Evolutionary conservation across 2,888 invertebrate species (phyloP).

Genomic region (Lepidochitona cinerea): DNA sequence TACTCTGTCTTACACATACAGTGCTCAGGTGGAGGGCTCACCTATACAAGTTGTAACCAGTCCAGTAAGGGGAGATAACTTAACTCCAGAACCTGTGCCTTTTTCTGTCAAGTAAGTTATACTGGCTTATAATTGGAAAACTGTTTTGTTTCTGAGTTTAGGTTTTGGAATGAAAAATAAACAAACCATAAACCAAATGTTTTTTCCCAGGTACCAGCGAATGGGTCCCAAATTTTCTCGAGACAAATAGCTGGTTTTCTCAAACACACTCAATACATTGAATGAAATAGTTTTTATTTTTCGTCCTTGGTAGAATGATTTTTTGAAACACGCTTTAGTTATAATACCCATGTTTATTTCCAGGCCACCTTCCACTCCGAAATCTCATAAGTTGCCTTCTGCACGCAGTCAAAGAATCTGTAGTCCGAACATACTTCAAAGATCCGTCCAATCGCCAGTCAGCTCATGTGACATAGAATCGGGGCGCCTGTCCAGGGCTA

Average conservation of each 20-base stretch:
- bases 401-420: neutral
- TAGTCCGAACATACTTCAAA: neutral
- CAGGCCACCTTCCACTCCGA: neutral
- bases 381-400: neutral
- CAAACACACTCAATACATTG: too few species aligned
- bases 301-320: too few species aligned
- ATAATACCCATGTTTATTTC: too few species aligned
- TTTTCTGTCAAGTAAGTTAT: neutral
- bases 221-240: too few species aligned
- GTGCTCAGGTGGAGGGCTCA: conserved; percentile 27
- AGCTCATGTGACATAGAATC: neutral
- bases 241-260: too few species aligned
- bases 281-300: too few species aligned
- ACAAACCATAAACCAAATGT: too few species aligned
- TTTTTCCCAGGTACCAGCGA: too few species aligned
- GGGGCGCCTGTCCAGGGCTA: neutral
- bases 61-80: neutral
- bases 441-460: neutral
- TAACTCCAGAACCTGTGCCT: neutral
- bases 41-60: neutral
- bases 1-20: conserved; percentile 26
- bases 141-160: too few species aligned
- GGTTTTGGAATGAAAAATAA: too few species aligned
- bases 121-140: too few species aligned
- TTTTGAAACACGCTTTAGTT: too few species aligned